Conservation (phyloP, 2,888 invertebrate species). For the Papilio demoleus region DNA sequence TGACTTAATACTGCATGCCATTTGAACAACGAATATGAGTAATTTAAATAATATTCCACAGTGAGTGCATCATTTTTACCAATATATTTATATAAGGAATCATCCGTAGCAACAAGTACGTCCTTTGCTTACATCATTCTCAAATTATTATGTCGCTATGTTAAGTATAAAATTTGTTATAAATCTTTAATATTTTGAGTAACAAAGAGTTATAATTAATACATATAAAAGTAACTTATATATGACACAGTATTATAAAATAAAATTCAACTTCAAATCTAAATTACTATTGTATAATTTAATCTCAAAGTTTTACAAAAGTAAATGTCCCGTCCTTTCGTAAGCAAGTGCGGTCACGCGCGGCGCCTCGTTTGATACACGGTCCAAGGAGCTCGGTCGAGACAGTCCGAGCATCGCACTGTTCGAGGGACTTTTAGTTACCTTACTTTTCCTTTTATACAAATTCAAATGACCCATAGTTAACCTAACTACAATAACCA, state of each 20-base stretch:
- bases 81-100: too few species aligned
- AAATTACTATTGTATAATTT: too few species aligned
- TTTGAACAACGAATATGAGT: not conserved
- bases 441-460: not conserved
- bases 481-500: not conserved
- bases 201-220: too few species aligned
- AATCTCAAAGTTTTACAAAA: not conserved
- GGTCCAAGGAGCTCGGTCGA: constrained; percentile 51
- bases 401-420: constrained; percentile 39
- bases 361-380: constrained; percentile 56
- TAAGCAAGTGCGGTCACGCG: constrained; percentile 53
- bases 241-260: too few species aligned
- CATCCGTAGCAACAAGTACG: too few species aligned
- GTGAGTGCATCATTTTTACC: not conserved
- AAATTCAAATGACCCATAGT: constrained; percentile 10
- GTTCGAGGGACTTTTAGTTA: constrained; percentile 28
- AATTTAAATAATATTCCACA: not conserved
- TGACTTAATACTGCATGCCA: not conserved
- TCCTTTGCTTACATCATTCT: too few species aligned
- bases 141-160: too few species aligned
- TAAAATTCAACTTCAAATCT: too few species aligned
- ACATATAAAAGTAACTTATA: too few species aligned
- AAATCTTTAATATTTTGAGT: too few species aligned
- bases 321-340: constrained; percentile 54
- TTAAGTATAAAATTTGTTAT: too few species aligned